phyloP scores from a whole-genome alignment of 2,113 vertebrate species.

The Capreolus pygargus region DNA sequence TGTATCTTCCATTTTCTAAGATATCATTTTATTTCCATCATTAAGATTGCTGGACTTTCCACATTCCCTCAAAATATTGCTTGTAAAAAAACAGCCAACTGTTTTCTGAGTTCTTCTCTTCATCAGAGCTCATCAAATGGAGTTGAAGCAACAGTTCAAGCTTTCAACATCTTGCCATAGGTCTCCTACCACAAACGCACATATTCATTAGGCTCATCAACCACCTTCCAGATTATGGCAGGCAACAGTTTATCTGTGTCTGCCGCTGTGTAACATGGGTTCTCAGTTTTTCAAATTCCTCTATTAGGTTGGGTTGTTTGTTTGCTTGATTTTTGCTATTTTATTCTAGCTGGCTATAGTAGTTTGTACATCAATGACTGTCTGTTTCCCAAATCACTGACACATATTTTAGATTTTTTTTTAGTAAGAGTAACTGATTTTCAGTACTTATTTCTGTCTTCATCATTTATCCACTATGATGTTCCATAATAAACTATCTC shows the following conservation, averaged over 20 bases:
- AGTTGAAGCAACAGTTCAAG: background rate
- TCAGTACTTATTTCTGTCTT: background rate
- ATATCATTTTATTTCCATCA: background rate
- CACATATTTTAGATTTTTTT: background rate
- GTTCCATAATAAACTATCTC: background rate
- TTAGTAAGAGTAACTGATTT: background rate
- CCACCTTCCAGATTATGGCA: background rate
- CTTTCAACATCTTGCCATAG: background rate
- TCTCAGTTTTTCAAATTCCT: background rate
- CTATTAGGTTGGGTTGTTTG: background rate
- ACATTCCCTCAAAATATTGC: background rate
- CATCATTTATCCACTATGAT: background rate
- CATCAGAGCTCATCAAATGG: background rate
- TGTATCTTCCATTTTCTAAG: background rate
- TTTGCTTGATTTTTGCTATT: background rate
- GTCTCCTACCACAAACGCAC: background rate
- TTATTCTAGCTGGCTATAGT: background rate
- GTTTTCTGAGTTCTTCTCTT: background rate
- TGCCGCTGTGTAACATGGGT: background rate
- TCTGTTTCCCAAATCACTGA: background rate
- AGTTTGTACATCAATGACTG: background rate
- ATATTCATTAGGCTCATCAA: background rate
- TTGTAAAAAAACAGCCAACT: background rate
- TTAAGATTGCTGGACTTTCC: background rate
- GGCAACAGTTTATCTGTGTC: background rate